Conservation (phyloP, 64 coral and sea anemone species). For the Stichodactyla mertensii region DNA sequence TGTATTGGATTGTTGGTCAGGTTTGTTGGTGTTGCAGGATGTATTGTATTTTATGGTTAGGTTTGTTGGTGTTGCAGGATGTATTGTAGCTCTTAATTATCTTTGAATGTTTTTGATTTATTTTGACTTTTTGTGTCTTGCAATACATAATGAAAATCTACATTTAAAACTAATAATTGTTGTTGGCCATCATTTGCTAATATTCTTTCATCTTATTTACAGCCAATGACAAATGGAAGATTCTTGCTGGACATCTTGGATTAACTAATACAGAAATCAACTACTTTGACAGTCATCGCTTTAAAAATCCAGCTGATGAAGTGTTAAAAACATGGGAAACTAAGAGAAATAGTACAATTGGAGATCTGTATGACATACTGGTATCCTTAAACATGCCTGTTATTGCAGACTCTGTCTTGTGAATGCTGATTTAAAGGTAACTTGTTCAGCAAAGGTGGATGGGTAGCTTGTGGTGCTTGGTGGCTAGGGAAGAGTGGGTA, state of each 20-base stretch:
- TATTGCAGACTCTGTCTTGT: conserved; percentile 36
- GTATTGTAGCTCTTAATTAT: too few relatives aligned
- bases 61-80: too few relatives aligned
- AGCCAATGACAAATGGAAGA: conserved; percentile 53
- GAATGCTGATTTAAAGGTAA: background rate
- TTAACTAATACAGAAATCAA: conserved; percentile 20
- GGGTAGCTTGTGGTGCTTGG: background rate
- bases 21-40: too few relatives aligned
- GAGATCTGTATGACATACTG: conserved; percentile 53
- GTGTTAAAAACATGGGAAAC: conserved; percentile 64
- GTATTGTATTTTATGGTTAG: too few relatives aligned
- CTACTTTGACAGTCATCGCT: conserved; percentile 33
- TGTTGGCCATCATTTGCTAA: too few relatives aligned
- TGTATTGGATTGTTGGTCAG: too few relatives aligned
- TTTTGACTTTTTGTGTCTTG: too few relatives aligned
- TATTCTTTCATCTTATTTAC: background rate
- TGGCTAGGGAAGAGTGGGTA: background rate
- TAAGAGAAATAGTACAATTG: conserved; percentile 47
- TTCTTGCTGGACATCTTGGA: conserved; percentile 32
- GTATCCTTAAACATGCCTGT: conserved; percentile 25
- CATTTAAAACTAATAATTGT: too few relatives aligned
- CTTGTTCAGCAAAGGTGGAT: background rate
- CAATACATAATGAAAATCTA: too few relatives aligned
- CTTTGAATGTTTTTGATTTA: too few relatives aligned
- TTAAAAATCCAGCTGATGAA: conserved; percentile 60